Evolutionary conservation across 2,113 vertebrate genomes (phyloP).

Genomic region (Carlito syrichta): DNA sequence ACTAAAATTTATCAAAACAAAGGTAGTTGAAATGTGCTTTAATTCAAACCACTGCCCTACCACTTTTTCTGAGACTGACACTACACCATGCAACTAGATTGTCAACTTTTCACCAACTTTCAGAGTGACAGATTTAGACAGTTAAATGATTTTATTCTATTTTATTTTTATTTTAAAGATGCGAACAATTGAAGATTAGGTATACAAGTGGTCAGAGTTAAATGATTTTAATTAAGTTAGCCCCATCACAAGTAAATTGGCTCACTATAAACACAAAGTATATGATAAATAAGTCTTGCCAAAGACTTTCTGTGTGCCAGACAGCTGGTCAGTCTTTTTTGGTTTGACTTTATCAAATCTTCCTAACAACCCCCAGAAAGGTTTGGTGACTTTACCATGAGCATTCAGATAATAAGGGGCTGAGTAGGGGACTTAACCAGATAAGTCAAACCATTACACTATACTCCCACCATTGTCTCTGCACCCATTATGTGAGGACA

Average conservation of each 20-base stretch:
- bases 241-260: not conserved
- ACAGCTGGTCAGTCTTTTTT: not conserved
- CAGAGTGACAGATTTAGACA: not conserved
- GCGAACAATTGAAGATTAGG: too few relatives aligned
- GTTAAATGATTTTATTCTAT: slow-evolving; percentile 5
- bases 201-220: too few relatives aligned
- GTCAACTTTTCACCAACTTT: not conserved
- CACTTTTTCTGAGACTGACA: not conserved
- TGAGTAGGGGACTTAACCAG: not conserved
- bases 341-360: not conserved
- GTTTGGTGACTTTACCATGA: not conserved
- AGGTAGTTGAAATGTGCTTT: not conserved
- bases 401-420: not conserved
- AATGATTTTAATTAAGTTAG: not conserved
- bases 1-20: not conserved
- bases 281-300: not conserved
- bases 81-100: not conserved
- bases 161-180: too few relatives aligned
- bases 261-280: not conserved
- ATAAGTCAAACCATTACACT: not conserved
- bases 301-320: not conserved
- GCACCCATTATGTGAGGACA: not conserved
- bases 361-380: not conserved
- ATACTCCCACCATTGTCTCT: not conserved
- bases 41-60: not conserved